Percentiles rank a stretch among this genome's conserved stretches.
phyloP scores from a whole-genome alignment of 2,888 invertebrate genomes.

The Microdon myrmicae region DNA sequence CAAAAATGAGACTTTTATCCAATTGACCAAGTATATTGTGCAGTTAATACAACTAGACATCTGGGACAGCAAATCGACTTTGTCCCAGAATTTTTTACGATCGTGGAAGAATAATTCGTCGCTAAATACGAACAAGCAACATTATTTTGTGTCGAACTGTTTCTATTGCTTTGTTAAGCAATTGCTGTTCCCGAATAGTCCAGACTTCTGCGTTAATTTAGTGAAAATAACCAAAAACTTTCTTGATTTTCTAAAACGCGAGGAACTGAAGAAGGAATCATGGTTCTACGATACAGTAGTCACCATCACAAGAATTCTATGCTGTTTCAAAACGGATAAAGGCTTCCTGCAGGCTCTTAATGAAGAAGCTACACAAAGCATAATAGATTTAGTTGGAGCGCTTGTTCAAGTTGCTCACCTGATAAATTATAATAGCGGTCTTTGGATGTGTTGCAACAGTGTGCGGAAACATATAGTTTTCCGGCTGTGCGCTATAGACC shows the following conservation, averaged over 20 bases:
- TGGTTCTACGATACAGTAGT: constrained; percentile 58
- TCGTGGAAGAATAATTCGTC: constrained; percentile 54
- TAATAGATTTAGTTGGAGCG: constrained; percentile 56
- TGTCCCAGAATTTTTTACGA: constrained; percentile 51
- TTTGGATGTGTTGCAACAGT: constrained; percentile 59
- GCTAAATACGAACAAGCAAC: constrained; percentile 52
- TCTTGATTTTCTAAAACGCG: constrained; percentile 54
- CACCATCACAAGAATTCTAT: constrained; percentile 26
- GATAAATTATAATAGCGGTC: constrained; percentile 53
- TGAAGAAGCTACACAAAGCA: constrained; percentile 50
- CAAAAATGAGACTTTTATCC: not conserved
- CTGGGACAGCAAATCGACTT: constrained; percentile 20
- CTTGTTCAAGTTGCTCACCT: constrained; percentile 53
- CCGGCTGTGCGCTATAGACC: constrained; percentile 52
- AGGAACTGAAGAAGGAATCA: constrained; percentile 49
- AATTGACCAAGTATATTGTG: constrained; percentile 15
- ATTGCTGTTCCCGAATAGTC: constrained; percentile 41
- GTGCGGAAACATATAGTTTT: constrained; percentile 59
- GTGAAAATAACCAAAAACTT: constrained; percentile 56
- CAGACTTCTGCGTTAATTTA: constrained; percentile 54
- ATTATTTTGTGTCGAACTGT: constrained; percentile 54
- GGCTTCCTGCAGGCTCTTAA: constrained; percentile 22
- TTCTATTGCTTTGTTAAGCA: constrained; percentile 60
- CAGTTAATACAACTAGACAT: constrained; percentile 22
- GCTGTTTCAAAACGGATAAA: constrained; percentile 20